Evolutionary conservation across 2,888 invertebrate species (phyloP).

Genomic region (Pachydiplax longipennis): DNA sequence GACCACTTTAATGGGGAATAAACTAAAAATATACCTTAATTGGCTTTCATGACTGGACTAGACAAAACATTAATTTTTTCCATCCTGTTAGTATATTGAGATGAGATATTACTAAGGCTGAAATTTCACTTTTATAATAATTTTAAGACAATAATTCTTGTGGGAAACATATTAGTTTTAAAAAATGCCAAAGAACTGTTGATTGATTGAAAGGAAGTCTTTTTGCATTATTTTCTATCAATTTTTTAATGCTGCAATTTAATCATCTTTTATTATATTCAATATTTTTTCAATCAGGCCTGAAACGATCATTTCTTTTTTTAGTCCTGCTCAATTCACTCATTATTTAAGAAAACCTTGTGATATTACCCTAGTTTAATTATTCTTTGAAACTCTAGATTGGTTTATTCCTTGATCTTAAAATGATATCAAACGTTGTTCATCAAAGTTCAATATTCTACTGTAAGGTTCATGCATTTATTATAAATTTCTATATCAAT

Average conservation of each 20-base stretch:
- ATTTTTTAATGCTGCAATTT: background rate
- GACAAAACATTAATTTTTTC: slow-evolving; percentile 21
- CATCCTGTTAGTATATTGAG: slow-evolving; percentile 33
- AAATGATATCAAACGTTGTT: background rate
- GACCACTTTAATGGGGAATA: background rate
- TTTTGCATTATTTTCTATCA: background rate
- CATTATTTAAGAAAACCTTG: background rate
- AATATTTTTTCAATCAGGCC: background rate
- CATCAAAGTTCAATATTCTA: slow-evolving; percentile 4
- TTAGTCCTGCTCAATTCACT: too few species aligned
- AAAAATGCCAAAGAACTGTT: slow-evolving; percentile 22
- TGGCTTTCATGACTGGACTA: slow-evolving; percentile 31
- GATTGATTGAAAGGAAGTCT: background rate
- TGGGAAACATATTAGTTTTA: slow-evolving; percentile 24
- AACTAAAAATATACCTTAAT: background rate
- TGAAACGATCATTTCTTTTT: background rate
- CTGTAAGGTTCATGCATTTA: background rate
- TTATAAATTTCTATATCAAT: slow-evolving; percentile 9
- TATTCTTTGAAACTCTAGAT: background rate
- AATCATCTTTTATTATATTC: background rate
- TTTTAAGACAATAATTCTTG: slow-evolving; percentile 36
- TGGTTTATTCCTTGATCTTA: too few species aligned
- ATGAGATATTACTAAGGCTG: slow-evolving; percentile 39
- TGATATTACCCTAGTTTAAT: background rate
- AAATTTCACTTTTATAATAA: slow-evolving; percentile 41